phyloP scores from a whole-genome alignment of 1,140 invertebrate species.

The Drosophila seguyi region DNA sequence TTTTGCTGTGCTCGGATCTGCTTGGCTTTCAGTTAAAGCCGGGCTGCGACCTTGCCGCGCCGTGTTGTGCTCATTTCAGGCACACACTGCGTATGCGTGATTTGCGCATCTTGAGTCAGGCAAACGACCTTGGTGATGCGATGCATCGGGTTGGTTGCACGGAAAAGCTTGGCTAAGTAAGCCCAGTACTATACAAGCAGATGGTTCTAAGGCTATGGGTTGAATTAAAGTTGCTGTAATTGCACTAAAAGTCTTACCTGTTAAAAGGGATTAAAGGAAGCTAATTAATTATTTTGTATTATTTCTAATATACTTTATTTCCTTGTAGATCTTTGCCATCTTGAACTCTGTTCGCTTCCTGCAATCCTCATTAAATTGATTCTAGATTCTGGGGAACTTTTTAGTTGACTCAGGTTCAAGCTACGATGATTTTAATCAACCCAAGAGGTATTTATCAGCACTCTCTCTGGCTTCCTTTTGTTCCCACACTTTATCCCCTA shows the following conservation, averaged over 20 bases:
- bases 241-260: neutral
- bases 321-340: too few species aligned
- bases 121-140: constrained; percentile 22
- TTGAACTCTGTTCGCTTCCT: neutral
- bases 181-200: constrained; percentile 5
- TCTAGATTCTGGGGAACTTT: neutral
- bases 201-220: neutral
- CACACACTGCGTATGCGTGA: constrained; percentile 67
- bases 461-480: neutral
- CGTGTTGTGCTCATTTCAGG: constrained; percentile 41
- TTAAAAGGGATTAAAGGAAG: too few species aligned
- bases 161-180: neutral
- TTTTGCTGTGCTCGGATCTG: constrained; percentile 13
- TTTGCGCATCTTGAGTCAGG: constrained; percentile 32
- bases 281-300: neutral
- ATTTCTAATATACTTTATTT: neutral
- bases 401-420: neutral
- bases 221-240: constrained; percentile 1
- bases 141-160: constrained; percentile 7
- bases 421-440: constrained; percentile 27
- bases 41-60: constrained; percentile 41
- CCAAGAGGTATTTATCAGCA: constrained; percentile 11
- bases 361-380: neutral
- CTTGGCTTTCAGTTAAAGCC: constrained; percentile 34
- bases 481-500: neutral